Evolutionary conservation across 35 echinoderm and acorn worm genomes (phyloP).

Genomic region (Patiria miniata): DNA sequence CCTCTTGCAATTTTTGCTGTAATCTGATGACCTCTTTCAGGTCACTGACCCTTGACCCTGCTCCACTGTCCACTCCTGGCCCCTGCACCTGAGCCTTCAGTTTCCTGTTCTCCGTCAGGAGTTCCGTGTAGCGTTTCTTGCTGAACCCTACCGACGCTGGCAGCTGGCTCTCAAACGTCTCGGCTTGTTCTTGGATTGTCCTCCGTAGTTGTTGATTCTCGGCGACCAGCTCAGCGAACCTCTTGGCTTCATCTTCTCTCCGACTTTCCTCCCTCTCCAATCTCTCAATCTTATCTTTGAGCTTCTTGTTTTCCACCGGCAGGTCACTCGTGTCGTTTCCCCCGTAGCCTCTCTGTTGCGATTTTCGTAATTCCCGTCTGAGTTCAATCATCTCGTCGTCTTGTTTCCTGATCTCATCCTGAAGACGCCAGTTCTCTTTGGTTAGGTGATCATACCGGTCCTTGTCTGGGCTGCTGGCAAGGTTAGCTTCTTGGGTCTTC

Average conservation of each 20-base stretch:
- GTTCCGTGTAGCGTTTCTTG: constrained; percentile 56
- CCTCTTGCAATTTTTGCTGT: constrained; percentile 48
- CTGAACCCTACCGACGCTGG: background rate
- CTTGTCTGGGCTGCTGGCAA: constrained; percentile 50
- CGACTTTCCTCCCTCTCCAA: constrained; percentile 46
- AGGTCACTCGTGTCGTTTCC: background rate
- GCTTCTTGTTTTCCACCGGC: constrained; percentile 38
- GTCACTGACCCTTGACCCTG: background rate
- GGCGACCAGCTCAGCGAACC: constrained; percentile 39
- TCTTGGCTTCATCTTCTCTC: constrained; percentile 32
- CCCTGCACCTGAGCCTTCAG: constrained; percentile 59
- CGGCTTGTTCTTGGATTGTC: constrained; percentile 22
- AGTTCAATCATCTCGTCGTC: constrained; percentile 33
- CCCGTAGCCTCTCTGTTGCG: constrained; percentile 16
- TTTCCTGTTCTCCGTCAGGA: constrained; percentile 70
- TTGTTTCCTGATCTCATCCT: constrained; percentile 46
- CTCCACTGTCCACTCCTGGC: constrained; percentile 4
- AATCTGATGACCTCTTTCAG: constrained; percentile 35
- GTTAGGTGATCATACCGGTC: constrained; percentile 47
- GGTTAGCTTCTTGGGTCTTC: constrained; percentile 32
- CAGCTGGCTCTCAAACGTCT: constrained; percentile 5
- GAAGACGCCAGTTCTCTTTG: constrained; percentile 53
- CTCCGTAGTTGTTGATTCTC: constrained; percentile 57
- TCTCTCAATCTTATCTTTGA: constrained; percentile 50
- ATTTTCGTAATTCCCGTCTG: constrained; percentile 14